Conservation (phyloP, 2,888 invertebrate species). For the Rutpela maculata region DNA sequence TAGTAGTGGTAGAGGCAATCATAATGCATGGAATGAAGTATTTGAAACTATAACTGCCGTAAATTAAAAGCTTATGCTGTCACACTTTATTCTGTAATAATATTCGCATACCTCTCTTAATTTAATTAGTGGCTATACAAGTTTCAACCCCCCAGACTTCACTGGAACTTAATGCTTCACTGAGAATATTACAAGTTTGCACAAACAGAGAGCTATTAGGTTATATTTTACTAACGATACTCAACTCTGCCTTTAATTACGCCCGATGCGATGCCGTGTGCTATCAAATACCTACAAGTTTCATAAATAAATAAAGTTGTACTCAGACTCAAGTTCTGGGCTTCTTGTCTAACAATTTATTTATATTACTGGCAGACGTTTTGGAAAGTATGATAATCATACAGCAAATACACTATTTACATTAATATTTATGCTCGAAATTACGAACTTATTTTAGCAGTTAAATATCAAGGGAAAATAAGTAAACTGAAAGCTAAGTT, state of each 20-base stretch:
- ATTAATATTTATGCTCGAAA: too few relatives aligned
- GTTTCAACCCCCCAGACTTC: conserved; percentile 1
- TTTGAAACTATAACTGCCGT: too few relatives aligned
- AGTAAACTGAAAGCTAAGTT: too few relatives aligned
- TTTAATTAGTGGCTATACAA: conserved; percentile 12
- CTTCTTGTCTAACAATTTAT: too few relatives aligned
- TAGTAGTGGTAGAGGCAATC: too few relatives aligned
- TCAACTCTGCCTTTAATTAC: conserved; percentile 12
- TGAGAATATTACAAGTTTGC: neutral
- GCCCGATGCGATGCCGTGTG: neutral
- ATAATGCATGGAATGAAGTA: too few relatives aligned
- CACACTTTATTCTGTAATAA: conserved; percentile 5
- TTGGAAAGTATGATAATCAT: neutral
- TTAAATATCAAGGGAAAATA: too few relatives aligned
- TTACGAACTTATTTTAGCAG: too few relatives aligned
- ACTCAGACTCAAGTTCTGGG: neutral
- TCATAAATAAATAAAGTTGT: neutral
- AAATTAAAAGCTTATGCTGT: neutral
- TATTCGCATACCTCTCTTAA: neutral
- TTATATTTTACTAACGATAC: conserved; percentile 7
- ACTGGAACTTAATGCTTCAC: neutral
- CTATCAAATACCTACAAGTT: neutral
- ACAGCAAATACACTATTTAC: neutral
- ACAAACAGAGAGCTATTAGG: conserved; percentile 1
- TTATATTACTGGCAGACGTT: neutral